Conservation (phyloP, 1,140 invertebrate species). For the Saccostrea cuccullata region DNA sequence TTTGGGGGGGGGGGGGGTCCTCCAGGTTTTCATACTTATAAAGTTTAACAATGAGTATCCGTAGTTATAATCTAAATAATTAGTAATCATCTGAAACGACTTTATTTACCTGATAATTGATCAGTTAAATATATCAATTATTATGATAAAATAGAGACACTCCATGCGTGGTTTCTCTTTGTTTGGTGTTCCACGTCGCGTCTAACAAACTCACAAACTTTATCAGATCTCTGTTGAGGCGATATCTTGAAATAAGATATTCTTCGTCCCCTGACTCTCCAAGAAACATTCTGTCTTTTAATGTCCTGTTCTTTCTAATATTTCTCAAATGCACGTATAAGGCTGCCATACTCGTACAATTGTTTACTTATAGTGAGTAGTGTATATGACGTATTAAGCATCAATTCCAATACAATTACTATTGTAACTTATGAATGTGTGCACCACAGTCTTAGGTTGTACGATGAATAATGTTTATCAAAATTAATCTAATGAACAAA, state of each 20-base stretch:
- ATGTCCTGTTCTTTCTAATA: background rate
- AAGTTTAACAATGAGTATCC: no score
- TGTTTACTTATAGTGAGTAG: background rate
- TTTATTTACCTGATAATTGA: no score
- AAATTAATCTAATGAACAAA: no score
- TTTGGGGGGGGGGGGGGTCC: no score
- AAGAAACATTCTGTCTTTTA: background rate
- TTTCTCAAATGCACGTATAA: background rate
- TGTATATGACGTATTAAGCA: background rate
- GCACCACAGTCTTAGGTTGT: no score
- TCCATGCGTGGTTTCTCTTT: background rate
- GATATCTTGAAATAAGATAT: background rate
- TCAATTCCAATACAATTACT: no score
- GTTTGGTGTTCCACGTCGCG: background rate
- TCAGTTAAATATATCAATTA: no score
- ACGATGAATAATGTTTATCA: no score
- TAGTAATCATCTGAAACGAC: no score
- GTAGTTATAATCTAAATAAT: no score
- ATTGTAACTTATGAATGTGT: no score
- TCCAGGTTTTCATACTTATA: no score
- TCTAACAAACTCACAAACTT: background rate
- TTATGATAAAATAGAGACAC: slow-evolving; percentile 37
- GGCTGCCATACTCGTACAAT: background rate
- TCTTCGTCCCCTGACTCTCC: background rate
- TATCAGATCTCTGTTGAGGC: background rate